Evolutionary conservation across 2,888 invertebrate genomes (phyloP), one percentile per base, ranked within the genome.

Genomic region (Sinelater perroti): DNA sequence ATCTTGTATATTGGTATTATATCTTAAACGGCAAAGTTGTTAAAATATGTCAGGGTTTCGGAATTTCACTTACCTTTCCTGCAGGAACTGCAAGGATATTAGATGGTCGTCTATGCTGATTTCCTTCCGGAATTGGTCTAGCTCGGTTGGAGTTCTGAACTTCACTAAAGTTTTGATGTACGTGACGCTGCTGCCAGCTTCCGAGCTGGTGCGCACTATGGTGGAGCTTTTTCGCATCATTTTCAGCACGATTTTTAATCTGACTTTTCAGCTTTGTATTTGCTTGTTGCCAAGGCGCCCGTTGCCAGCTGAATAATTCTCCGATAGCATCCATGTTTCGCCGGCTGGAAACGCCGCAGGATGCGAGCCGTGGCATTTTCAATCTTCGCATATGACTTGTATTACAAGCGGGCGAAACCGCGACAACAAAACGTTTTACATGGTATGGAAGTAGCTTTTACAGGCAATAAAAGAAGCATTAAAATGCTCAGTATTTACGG

Each of bases 1-100:
- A 5, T 75, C 75, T 21, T 69, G 68, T 7, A 81, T 52, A 67
- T 79, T 78, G 1, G 83, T 83, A 20, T 79, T 72, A 65, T 81
- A 81, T 54, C 72, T 74, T 2, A 20, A 40, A 18, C 3, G 7
- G 18, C 3, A 16, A 14, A 17, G 18, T 11, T 30, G 17, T 45
- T n/a, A 16, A 16, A 61, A 65, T 35, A 42, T 42, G 2, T 26
- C 5, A 26, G 8, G 8, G 11, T 42, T n/a, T n/a, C n/a, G n/a
- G 2, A 40, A 45, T 28, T 14, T 13, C 26, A 52, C 44, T 60
- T 70, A 76, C 68, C 72, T 72, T 21, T 57, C 56, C 47, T 62
- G 64, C 14, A 76, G 59, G 33, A 73, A 71, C 2, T 67, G 60
- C 10, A 76, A 36, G 2, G 61, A 49, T 7, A 73, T 63, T 5